Conservation (phyloP, 2,113 vertebrate genomes). For the Uria aalge region DNA sequence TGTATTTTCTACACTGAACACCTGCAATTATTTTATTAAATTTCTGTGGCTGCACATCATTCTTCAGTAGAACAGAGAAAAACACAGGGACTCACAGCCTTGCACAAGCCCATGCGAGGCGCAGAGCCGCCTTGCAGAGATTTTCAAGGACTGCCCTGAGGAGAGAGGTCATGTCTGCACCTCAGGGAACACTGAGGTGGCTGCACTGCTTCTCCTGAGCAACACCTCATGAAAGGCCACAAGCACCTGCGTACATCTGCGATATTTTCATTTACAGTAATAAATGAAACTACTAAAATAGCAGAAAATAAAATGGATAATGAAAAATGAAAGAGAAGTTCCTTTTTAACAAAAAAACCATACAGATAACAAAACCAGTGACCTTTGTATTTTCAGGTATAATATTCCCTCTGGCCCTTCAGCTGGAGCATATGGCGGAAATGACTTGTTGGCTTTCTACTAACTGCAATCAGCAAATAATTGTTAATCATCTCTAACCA, state of each 20-base stretch:
- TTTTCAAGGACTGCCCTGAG: not conserved
- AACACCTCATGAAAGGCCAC: not conserved
- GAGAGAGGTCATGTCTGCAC: not conserved
- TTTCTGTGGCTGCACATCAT: not conserved
- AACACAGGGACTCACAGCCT: rapidly evolving
- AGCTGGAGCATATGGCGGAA: not conserved
- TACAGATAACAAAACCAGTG: not conserved
- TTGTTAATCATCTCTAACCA: not conserved
- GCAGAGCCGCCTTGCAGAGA: not conserved
- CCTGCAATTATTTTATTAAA: not conserved
- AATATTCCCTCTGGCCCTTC: not conserved
- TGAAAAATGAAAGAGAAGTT: not conserved
- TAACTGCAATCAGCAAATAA: not conserved
- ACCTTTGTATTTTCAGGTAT: not conserved
- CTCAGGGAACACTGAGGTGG: not conserved
- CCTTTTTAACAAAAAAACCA: not conserved
- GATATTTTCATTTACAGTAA: not conserved
- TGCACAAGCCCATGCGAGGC: not conserved
- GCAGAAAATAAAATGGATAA: not conserved
- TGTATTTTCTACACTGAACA: not conserved
- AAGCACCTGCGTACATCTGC: not conserved
- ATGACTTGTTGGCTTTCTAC: not conserved
- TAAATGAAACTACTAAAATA: not conserved
- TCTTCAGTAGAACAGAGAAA: not conserved
- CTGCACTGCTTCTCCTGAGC: not conserved